Conservation (phyloP, 2,113 vertebrate genomes). For the Lanius collurio region DNA sequence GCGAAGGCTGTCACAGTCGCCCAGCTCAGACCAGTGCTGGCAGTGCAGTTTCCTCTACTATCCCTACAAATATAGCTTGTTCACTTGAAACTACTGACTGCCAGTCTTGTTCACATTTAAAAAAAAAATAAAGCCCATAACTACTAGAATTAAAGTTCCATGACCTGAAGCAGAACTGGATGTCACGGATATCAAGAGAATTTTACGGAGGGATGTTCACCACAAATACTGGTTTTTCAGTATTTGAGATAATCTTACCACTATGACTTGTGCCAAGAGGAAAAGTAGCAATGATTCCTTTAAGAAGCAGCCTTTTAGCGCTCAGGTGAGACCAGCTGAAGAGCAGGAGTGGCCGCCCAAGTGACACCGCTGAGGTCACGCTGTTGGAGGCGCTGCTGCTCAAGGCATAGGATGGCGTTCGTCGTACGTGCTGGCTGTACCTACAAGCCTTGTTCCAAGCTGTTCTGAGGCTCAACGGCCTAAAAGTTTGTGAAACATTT, state of each 20-base stretch:
- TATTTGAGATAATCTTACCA: background rate
- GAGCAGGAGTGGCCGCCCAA: accelerated
- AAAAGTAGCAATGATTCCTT: background rate
- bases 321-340: background rate
- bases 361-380: accelerated
- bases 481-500: background rate
- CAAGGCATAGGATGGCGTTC: background rate
- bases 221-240: background rate
- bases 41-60: background rate
- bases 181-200: background rate
- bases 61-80: background rate
- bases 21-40: background rate
- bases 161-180: background rate
- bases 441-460: background rate
- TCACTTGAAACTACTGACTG: background rate
- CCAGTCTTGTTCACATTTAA: background rate
- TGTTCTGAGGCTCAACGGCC: background rate
- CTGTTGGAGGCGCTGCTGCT: background rate
- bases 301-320: background rate
- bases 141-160: background rate
- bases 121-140: background rate
- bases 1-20: background rate
- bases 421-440: accelerated
- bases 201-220: background rate
- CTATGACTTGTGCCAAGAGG: background rate